These are phyloP conservation scores for Nephila pilipes DNA, from an alignment of 1,140 invertebrate genomes.

Conservation along the genomic window DNA sequence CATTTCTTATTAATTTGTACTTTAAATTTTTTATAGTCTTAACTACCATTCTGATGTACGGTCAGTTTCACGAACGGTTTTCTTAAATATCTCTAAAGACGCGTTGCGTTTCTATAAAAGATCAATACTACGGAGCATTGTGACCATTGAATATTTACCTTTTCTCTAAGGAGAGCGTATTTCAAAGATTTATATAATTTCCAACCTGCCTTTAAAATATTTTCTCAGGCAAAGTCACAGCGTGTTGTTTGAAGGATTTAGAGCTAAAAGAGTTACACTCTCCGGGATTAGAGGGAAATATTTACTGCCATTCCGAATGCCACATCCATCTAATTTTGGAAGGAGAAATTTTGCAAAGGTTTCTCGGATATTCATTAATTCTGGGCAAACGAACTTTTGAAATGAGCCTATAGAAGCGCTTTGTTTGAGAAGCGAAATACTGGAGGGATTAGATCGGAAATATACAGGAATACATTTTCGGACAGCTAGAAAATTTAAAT, in stretches of 20 bases:
- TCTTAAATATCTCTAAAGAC: neutral
- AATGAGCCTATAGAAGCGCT: neutral
- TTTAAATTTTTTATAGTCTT: no score
- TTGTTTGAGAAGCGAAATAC: neutral
- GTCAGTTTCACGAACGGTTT: no score
- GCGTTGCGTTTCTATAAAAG: neutral
- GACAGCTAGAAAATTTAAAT: no score
- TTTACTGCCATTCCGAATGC: neutral
- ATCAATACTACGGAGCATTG: neutral
- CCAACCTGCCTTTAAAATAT: neutral
- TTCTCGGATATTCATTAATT: neutral
- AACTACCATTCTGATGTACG: no score
- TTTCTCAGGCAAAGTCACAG: neutral
- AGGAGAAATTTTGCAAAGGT: neutral
- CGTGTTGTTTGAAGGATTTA: neutral
- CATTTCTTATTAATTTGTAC: no score
- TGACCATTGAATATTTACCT: neutral
- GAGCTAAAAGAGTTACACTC: neutral
- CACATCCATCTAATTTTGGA: neutral
- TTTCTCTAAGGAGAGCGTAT: neutral
- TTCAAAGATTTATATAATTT: neutral
- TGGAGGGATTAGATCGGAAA: no score
- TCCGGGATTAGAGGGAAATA: neutral
- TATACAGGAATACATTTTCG: no score
- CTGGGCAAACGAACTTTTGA: neutral